Percentiles rank a stretch among this genome's conserved stretches.
These are phyloP conservation scores for Falco novaeseelandiae DNA, from an alignment of 2,797 vertebrate genomes.

Conservation along the genomic window DNA sequence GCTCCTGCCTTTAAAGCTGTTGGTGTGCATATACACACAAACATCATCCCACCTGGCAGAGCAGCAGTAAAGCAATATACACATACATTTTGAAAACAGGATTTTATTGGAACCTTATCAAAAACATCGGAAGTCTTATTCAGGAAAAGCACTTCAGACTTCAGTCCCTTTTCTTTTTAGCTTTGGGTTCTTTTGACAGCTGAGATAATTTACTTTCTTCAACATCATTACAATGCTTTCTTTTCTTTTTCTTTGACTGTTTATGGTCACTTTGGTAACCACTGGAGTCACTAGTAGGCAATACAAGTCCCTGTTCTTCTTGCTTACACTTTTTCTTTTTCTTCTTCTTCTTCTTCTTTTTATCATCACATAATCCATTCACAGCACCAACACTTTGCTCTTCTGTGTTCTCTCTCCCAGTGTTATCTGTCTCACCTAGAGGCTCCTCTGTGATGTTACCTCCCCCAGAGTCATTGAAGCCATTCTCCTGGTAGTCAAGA, in stretches of 20 bases:
- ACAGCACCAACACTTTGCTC: neutral
- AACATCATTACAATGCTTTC: conserved; percentile 47
- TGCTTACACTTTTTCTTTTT: conserved; percentile 74
- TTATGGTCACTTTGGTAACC: conserved; percentile 84
- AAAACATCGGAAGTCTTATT: neutral
- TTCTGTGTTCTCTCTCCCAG: neutral
- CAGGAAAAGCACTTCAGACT: conserved; percentile 7
- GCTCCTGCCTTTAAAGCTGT: neutral
- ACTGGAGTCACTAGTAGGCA: conserved; percentile 83
- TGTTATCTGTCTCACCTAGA: neutral
- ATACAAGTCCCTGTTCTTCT: conserved; percentile 62
- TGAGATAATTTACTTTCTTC: conserved; percentile 52
- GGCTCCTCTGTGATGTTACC: conserved; percentile 10
- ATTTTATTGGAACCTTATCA: conserved; percentile 49
- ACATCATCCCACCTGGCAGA: neutral
- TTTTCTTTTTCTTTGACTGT: conserved; percentile 83
- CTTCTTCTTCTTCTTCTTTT: conserved; percentile 74
- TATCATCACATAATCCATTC: conserved; percentile 31
- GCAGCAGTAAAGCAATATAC: neutral
- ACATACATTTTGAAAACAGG: neutral
- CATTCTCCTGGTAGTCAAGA: conserved; percentile 78
- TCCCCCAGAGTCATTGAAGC: neutral
- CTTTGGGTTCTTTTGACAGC: conserved; percentile 66
- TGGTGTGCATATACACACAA: neutral
- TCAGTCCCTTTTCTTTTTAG: conserved; percentile 56